phyloP scores from a whole-genome alignment of 2,888 invertebrate species.

The Nudaria mundana region DNA sequence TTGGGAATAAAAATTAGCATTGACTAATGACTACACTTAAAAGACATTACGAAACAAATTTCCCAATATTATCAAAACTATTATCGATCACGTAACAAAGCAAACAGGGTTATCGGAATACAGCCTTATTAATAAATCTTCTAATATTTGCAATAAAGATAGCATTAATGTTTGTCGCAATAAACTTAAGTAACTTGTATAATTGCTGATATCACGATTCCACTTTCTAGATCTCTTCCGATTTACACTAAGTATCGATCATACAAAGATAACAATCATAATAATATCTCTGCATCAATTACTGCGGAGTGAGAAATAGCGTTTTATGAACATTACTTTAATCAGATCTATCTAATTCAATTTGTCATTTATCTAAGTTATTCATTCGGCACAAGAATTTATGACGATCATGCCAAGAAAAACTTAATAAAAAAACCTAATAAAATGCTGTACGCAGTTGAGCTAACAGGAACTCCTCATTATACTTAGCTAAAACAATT shows the following conservation, averaged over 20 bases:
- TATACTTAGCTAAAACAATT: no score
- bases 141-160: conserved; percentile 62
- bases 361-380: conserved; percentile 1
- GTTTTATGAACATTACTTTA: conserved; percentile 38
- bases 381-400: background rate
- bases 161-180: conserved; percentile 64
- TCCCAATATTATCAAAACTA: conserved; percentile 58
- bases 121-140: conserved; percentile 68
- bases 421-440: no score
- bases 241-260: conserved; percentile 66
- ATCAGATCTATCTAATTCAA: conserved; percentile 16
- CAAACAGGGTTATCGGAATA: conserved; percentile 47
- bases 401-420: no score
- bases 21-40: conserved; percentile 61
- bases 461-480: no score
- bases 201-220: conserved; percentile 75
- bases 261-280: conserved; percentile 64
- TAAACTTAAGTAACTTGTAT: conserved; percentile 62
- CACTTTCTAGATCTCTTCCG: conserved; percentile 68
- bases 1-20: conserved; percentile 32
- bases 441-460: no score
- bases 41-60: conserved; percentile 56
- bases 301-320: conserved; percentile 48
- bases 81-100: conserved; percentile 63
- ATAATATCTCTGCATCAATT: conserved; percentile 56